phyloP scores from a whole-genome alignment of 2,888 invertebrate species.

The Harmothoe impar region DNA sequence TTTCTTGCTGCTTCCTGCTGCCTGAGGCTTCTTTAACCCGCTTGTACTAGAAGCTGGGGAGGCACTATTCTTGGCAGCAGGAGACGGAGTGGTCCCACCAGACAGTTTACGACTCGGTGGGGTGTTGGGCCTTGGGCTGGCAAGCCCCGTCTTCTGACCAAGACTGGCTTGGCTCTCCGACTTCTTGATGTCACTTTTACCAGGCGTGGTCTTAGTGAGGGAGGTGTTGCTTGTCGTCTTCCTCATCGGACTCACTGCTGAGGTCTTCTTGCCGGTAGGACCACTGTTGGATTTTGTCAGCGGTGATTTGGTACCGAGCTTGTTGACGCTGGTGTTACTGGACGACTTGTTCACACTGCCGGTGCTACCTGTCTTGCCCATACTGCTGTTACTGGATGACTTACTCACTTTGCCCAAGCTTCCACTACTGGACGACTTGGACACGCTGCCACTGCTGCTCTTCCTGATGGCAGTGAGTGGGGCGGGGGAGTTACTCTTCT shows the following conservation, averaged over 20 bases:
- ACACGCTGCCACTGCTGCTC: constrained; percentile 53
- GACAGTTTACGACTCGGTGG: constrained; percentile 78
- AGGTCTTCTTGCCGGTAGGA: constrained; percentile 48
- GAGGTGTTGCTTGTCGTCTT: constrained; percentile 74
- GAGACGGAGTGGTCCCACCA: constrained; percentile 76
- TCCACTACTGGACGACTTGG: constrained; percentile 57
- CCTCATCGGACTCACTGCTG: constrained; percentile 59
- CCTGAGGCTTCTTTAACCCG: neutral
- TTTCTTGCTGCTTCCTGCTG: constrained; percentile 71
- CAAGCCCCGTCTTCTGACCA: constrained; percentile 53
- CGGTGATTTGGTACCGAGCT: constrained; percentile 73
- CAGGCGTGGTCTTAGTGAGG: constrained; percentile 73
- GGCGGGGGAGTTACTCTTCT: constrained; percentile 46
- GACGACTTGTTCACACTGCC: constrained; percentile 69
- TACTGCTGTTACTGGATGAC: constrained; percentile 71
- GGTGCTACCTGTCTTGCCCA: constrained; percentile 70
- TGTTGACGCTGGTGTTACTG: constrained; percentile 67
- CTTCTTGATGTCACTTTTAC: constrained; percentile 71
- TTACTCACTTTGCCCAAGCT: constrained; percentile 46
- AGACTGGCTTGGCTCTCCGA: constrained; percentile 77
- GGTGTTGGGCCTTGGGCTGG: constrained; percentile 32
- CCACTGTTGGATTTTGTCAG: constrained; percentile 68
- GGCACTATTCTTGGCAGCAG: constrained; percentile 35
- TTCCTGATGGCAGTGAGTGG: constrained; percentile 35
- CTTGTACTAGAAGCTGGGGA: neutral